Evolutionary conservation across 2,113 vertebrate genomes (phyloP), one percentile per base, ranked within the genome.

Genomic region (Gobius niger): DNA sequence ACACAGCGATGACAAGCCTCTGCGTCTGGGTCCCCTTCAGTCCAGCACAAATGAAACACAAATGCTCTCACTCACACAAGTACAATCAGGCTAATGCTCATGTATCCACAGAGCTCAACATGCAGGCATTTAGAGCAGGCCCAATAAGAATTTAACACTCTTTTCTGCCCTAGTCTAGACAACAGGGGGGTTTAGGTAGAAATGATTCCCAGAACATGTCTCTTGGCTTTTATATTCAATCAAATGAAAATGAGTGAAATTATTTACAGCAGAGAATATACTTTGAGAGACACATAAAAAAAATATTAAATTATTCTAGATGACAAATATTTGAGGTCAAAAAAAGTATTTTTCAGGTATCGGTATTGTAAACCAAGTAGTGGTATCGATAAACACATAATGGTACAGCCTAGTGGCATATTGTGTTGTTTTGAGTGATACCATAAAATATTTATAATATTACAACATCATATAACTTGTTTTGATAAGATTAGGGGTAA

Each of bases 41-140:
- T 80, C 76, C 78, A 75, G 70, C 34, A 56, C 71, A 92, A 91
- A 93, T 92, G 84, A 90, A 91, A 92, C 69, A 89, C 90, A 92
- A 91, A 92, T 92, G 91, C 72, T 59, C 65, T 89, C 70, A n/a
- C 66, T 69, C 73, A 73, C 78, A 63, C 84, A 70, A 64, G 71
- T 70, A 80, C 75, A 54, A 54, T 63, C 76, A 64, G 65, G 50
- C 65, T 63, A 24, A 75, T 47, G 49, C 8, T 67, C 16, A 67
- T 70, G 68, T 65, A 70, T 72, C 65, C 18, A 47, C 46, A 69
- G n/a, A 3, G 50, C 51, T 50, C 24, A n/a, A 63, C 68, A 54
- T 68, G 63, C 16, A 75, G 42, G 53, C 9, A 72, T 18, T 64
- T 70, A 68, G 47, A 49, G 41, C 59, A 68, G 57, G 18, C 11